Percentiles rank a stretch among this genome's conserved stretches.
Conservation (phyloP, 2,113 vertebrate genomes). For the Leucoraja erinaceus region DNA sequence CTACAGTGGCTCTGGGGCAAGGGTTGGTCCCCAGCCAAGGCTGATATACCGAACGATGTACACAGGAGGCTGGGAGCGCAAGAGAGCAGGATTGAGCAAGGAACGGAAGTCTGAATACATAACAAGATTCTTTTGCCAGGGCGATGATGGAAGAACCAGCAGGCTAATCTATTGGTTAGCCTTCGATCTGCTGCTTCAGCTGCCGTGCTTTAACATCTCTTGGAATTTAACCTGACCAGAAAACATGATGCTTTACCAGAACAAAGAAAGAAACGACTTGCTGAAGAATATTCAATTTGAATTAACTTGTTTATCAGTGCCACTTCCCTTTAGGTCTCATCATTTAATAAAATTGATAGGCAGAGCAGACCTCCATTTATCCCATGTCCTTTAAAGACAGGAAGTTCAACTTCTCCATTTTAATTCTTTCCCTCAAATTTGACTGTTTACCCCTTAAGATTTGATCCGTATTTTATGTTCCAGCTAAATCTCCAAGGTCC, state of each 20-base stretch:
- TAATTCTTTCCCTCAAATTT: background rate
- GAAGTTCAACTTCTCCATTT: background rate
- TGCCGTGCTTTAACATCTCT: background rate
- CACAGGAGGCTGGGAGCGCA: background rate
- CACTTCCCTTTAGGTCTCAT: background rate
- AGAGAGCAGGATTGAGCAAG: background rate
- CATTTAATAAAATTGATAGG: background rate
- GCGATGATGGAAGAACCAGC: background rate
- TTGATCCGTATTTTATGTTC: background rate
- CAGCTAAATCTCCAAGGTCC: background rate
- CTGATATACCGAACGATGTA: background rate
- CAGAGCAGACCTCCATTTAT: background rate
- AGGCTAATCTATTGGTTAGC: background rate
- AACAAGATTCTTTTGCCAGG: background rate
- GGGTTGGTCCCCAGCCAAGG: background rate
- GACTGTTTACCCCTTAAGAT: background rate
- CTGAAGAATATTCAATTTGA: slow-evolving; percentile 11
- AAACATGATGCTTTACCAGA: background rate
- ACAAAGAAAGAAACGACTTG: background rate
- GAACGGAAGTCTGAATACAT: background rate
- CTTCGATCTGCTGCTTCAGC: background rate
- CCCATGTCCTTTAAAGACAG: background rate
- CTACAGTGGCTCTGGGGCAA: background rate
- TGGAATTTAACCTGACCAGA: slow-evolving; percentile 3
- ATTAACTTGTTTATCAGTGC: background rate